Base-by-base conservation (phyloP, 1,140 invertebrate genomes). In the Leguminivora glycinivorella region DNA sequence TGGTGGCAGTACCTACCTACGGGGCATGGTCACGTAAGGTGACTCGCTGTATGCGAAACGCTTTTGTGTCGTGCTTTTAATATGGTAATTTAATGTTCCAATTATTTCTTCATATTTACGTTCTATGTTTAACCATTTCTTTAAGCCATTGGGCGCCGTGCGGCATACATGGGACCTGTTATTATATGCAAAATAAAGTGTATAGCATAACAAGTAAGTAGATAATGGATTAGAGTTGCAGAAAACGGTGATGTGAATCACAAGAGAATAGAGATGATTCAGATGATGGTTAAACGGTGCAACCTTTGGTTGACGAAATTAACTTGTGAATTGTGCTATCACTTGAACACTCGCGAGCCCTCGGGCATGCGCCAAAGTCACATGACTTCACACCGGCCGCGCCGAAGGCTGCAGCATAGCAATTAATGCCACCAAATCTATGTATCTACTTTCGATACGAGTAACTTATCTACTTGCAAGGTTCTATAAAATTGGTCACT, bases 271-370 rank as follows among this genome's bases (percentile, higher is more conserved):
- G n/a, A n/a, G n/a, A n/a, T n/a, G n/a, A n/a, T n/a, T n/a, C n/a
- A n/a, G n/a, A 29, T 29, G 26, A 29, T 3, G 26, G 26, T 29
- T 29, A 29, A 29, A 29, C 26, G 26, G 26, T 29, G 26, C 26
- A 9, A 6, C 31, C 31, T 34, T 34, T 34, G 31, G 31, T 34
- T 6, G 31, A 34, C 31, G 31, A 34, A 40, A 40, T 43, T n/a
- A n/a, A 1, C 17, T 17, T 1, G 14, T 7, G 47, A 52, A 22
- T n/a, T 17, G 47, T 52, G 47, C 4, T 14, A 22, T 52, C 47
- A 52, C 47, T 52, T 52, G 47, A 52, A 52, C 47, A 52, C 47
- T 22, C n/a, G 47, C 47, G 47, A 19, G 47, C 47, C 47, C 47
- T 52, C 47, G 17, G 17, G 47, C 47, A 52, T 52, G 47, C 6